Base-by-base conservation (phyloP, 2,888 invertebrate genomes). In the Eristalinus aeneus region DNA sequence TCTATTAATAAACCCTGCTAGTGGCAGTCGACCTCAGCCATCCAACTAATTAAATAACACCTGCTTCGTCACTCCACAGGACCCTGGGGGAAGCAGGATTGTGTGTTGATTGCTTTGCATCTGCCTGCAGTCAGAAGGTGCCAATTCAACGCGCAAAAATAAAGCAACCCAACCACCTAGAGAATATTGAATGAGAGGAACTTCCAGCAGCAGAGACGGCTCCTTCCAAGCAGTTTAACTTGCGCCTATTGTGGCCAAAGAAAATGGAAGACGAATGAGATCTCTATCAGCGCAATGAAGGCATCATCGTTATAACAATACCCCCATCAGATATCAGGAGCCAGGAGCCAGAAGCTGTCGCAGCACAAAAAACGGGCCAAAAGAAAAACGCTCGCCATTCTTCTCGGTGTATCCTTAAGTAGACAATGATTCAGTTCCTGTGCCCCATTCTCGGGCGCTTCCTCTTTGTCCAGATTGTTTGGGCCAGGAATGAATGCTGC, bases 361-460 rank as follows among this genome's bases (percentile, higher is more conserved):
- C 20, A 10, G 23, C 9, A 34, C 22, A 34, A 22, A 58, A 3
- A 22, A 11, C 56, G 10, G 67, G 54, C 39, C 60, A 53, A 60
- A 73, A 61, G 31, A 20, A 39, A 32, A 78, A 20, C 76, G 46
- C 46, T 63, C 64, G 69, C 80, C 69, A 77, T 80, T 85, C 76
- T 80, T 73, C 76, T 76, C 68, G 63, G 80, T 69, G 85, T 81
- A 64, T 60, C 58, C 85, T 46, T 76, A 80, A 85, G 80, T 85
- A 80, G 85, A 85, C 85, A 85, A 85, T 85, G 85, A 85, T 85
- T 85, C 80, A 80, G 85, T 85, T 85, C 80, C 85, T 85, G 27
- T 27, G 69, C 36, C 72, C 80, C 80, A 77, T 80, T 77, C 80
- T 76, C 69, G 68, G 76, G 69, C 63, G 69, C 58, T 73, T 85